Evolutionary conservation across 2,113 vertebrate genomes (phyloP).

Genomic region (Gadus macrocephalus): DNA sequence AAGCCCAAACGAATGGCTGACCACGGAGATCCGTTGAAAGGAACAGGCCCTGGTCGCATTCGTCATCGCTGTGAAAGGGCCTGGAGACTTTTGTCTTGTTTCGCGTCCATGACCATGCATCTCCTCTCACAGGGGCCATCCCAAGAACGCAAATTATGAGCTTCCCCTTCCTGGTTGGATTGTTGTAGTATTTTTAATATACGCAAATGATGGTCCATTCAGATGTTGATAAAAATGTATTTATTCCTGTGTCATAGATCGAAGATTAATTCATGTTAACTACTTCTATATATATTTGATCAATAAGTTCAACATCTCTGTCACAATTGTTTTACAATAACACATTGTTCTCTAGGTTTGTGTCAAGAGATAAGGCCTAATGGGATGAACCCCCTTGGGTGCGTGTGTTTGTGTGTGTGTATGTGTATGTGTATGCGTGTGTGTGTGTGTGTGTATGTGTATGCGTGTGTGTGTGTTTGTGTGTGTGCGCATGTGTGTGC

Average conservation of each 20-base stretch:
- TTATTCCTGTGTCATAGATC: no score
- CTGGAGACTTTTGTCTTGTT: not conserved
- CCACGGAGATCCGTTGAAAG: not conserved
- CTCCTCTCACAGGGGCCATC: not conserved
- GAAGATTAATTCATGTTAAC: no score
- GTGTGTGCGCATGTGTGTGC: not conserved
- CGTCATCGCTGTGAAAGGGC: not conserved
- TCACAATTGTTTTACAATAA: conserved; percentile 36
- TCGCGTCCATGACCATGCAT: not conserved
- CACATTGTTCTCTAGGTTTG: conserved; percentile 40
- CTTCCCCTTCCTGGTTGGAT: no score
- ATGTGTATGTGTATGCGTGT: not conserved
- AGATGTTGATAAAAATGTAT: no score
- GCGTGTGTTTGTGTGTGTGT: not conserved
- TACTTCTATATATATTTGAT: no score
- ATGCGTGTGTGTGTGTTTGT: not conserved
- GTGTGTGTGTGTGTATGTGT: not conserved
- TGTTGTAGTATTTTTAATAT: no score
- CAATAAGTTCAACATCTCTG: not conserved
- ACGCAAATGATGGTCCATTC: no score
- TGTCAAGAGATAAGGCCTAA: conserved; percentile 30
- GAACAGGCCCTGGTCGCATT: not conserved
- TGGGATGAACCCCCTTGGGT: conserved; percentile 16
- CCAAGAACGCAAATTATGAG: no score
- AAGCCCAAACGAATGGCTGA: not conserved